phyloP scores from a whole-genome alignment of 35 echinoderm and acorn worm genomes.

The Acanthaster planci region DNA sequence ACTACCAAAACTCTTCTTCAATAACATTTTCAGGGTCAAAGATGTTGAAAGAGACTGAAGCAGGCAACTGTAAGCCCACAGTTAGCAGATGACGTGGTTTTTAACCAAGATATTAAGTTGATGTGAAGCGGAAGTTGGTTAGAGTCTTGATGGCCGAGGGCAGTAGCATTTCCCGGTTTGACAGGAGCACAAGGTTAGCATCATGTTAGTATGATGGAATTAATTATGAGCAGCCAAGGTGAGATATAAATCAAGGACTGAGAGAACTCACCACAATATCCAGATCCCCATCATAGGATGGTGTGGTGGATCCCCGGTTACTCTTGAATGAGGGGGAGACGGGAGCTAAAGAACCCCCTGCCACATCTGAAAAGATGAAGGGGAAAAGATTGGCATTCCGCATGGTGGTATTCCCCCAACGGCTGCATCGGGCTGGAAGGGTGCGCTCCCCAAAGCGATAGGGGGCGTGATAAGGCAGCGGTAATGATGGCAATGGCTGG shows the following conservation, averaged over 20 bases:
- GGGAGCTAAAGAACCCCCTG: neutral
- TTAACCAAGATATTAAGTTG: too few species aligned
- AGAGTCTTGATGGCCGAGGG: too few species aligned
- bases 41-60: too few species aligned
- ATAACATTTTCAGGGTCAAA: too few species aligned
- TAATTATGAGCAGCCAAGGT: too few species aligned
- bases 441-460: neutral
- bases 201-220: too few species aligned
- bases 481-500: neutral
- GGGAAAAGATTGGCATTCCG: conserved; percentile 25
- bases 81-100: too few species aligned
- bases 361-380: conserved; percentile 29
- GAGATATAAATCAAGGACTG: neutral
- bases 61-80: too few species aligned
- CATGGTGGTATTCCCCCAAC: neutral
- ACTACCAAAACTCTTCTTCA: too few species aligned
- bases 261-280: neutral
- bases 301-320: conserved; percentile 5
- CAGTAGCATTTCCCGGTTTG: too few species aligned
- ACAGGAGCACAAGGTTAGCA: too few species aligned
- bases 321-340: conserved; percentile 16
- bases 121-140: too few species aligned
- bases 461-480: neutral
- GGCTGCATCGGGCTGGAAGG: neutral
- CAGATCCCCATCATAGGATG: conserved; percentile 20